phyloP scores from a whole-genome alignment of 2,888 invertebrate species.

The Macrosoma leucophasiata region DNA sequence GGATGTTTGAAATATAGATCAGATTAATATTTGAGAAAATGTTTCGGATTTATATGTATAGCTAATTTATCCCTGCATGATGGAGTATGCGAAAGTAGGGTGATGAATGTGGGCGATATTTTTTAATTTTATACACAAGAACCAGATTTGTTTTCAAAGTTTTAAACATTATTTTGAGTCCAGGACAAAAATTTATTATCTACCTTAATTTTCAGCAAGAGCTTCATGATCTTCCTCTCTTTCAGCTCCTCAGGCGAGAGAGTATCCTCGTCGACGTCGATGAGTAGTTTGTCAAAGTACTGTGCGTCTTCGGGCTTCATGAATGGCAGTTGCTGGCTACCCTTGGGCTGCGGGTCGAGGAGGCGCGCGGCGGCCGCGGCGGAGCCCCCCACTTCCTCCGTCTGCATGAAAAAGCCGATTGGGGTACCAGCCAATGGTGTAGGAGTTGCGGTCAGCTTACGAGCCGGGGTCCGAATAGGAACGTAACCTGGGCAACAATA shows the following conservation, averaged over 20 bases:
- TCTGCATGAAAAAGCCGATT: conserved; percentile 96
- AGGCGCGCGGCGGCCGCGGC: conserved; percentile 86
- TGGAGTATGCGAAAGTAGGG: no score
- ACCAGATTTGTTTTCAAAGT: no score
- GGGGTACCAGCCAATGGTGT: conserved; percentile 96
- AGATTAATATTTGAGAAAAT: no score
- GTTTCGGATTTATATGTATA: no score
- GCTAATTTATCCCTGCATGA: no score
- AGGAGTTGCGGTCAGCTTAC: conserved; percentile 98
- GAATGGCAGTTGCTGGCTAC: conserved; percentile 92
- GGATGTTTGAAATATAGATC: no score
- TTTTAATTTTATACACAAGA: no score
- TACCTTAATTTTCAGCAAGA: conserved; percentile 95
- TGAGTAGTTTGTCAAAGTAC: conserved; percentile 98
- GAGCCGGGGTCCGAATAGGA: conserved; percentile 97
- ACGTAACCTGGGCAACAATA: conserved; percentile 83
- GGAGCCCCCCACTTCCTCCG: conserved; percentile 89
- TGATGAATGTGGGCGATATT: no score
- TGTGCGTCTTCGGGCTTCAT: conserved; percentile 99
- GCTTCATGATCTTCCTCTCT: conserved; percentile 99
- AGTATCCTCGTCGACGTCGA: conserved; percentile 98
- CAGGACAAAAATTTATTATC: no score
- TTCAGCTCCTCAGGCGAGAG: conserved; percentile 97
- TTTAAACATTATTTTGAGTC: no score
- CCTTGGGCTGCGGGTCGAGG: conserved; percentile 98